These are phyloP conservation scores for Lottia scabra DNA, from an alignment of 2,888 invertebrate species.

Conservation along the genomic window DNA sequence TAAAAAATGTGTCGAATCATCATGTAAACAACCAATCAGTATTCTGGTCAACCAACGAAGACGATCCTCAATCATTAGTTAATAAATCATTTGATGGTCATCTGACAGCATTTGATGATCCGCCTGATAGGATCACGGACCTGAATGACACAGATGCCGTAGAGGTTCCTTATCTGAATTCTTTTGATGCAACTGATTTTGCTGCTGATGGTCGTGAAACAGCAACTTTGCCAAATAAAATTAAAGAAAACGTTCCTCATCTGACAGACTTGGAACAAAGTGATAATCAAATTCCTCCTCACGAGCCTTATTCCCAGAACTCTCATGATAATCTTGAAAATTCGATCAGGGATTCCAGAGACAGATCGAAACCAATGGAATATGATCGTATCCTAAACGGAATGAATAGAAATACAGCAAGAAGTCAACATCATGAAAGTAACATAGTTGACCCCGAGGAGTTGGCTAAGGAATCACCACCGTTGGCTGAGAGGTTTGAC, in stretches of 20 bases:
- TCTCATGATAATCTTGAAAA: background rate
- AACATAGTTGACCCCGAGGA: too few relatives aligned
- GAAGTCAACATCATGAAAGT: too few relatives aligned
- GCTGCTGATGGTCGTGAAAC: background rate
- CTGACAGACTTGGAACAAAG: background rate
- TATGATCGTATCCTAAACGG: too few relatives aligned
- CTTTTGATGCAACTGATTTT: background rate
- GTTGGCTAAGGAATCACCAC: too few relatives aligned
- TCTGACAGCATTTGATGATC: background rate
- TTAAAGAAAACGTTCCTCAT: background rate
- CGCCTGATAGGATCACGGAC: background rate
- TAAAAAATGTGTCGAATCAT: background rate
- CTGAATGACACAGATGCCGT: background rate
- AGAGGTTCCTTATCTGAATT: background rate
- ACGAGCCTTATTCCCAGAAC: background rate
- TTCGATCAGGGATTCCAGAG: too few relatives aligned
- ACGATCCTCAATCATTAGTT: background rate
- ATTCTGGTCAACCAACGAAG: background rate
- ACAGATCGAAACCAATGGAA: too few relatives aligned
- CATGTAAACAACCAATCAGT: background rate
- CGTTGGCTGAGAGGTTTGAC: too few relatives aligned
- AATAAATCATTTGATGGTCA: background rate
- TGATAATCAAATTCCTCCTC: background rate
- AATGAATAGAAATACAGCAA: too few relatives aligned
- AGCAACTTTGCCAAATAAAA: background rate